Evolutionary conservation across 2,113 vertebrate genomes (phyloP), one percentile per base, ranked within the genome.

Genomic region (Formicarius rufipectus): DNA sequence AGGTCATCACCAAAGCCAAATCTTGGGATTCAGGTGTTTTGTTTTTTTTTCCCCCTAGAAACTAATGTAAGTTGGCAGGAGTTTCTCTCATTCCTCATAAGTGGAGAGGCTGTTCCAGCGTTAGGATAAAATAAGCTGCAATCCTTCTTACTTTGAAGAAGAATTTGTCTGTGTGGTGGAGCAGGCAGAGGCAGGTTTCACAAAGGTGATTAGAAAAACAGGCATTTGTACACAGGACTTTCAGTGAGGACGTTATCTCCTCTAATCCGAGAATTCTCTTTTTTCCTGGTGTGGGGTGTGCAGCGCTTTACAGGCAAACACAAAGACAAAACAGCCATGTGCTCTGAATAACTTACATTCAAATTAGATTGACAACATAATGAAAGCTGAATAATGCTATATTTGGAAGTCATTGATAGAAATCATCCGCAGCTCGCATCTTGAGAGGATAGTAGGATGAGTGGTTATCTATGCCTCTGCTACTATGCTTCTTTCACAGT

Each of bases 311-410:
- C 71, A 94, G 84, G 50, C 31, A 88, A 89, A 91, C 47, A 93
- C 85, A 96, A 95, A 96, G 42, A 60, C 90, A 95, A 92, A 96
- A 31, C 12, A 90, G 71, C 60, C 82, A 40, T 33, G 33, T 80
- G 66, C 78, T 89, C 69, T 8, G 40, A 93, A 92, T 90, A 78
- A 78, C 82, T 96, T 80, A 68, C 68, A 95, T 83, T 87, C 90
- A 92, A 94, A 97, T 95, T 93, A 97, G 92, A 94, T 78, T 93
- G 96, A 94, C 94, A 96, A 92, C 64, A 93, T 93, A 97, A 95
- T 94, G 95, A 93, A 89, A 89, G 71, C 77, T 92, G 79, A 90
- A 90, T 88, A 92, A 89, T 60, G 78, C 75, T 97, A 89, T 94
- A 93, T 97, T 97, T 94, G 80, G 93, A 95, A 96, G 76, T 82